Base-by-base conservation (phyloP, 1,140 invertebrate genomes). In the Drosophila sp. region DNA sequence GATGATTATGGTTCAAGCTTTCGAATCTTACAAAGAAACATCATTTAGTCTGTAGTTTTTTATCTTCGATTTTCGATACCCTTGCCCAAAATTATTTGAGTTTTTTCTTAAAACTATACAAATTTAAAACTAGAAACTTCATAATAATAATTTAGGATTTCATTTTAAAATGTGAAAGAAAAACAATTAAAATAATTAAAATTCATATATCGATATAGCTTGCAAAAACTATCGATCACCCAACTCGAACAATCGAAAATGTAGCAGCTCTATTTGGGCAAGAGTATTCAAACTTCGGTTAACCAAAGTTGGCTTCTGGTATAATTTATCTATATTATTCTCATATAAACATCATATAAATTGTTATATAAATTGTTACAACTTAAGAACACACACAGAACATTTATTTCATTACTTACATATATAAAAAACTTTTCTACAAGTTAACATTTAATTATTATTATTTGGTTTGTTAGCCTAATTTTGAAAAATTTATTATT, bases 331-430 rank as follows among this genome's bases (percentile, higher is more conserved):
- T 30, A n/a, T 56, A n/a, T n/a, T 56, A 30, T 56, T 32, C 8
- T 25, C 56, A 38, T 58, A 58, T 58, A 58, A 58, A 58, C 56
- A 58, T 58, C 8, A 58, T 58, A 58, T 38, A 58, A 58, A 58
- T 58, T 57, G 5, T 57, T 35, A 33, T 35, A 57, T 23, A 35
- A 10, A 23, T 35, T 58, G 25, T 32, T 30, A 17, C 32, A 33
- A 23, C 33, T 58, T 35, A 35, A 25, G 11, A 57, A 58, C 23
- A 58, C 44, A 50, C 23, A 10, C 23, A 58, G 23, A 58, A 35
- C 23, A 35, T 56, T 25, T 58, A 10, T 33, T 58, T 33, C 6
- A 25, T 58, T 58, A 35, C 30, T 25, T 23, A 23, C 38, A 25
- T 38, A 17, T 17, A 17, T 17, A 17, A 25, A 33, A 32, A 17